A percentile compares a stretch with the other conserved stretches of the same genome.
phyloP scores from a whole-genome alignment of 2,797 vertebrate genomes.

The Muscicapa comitata region DNA sequence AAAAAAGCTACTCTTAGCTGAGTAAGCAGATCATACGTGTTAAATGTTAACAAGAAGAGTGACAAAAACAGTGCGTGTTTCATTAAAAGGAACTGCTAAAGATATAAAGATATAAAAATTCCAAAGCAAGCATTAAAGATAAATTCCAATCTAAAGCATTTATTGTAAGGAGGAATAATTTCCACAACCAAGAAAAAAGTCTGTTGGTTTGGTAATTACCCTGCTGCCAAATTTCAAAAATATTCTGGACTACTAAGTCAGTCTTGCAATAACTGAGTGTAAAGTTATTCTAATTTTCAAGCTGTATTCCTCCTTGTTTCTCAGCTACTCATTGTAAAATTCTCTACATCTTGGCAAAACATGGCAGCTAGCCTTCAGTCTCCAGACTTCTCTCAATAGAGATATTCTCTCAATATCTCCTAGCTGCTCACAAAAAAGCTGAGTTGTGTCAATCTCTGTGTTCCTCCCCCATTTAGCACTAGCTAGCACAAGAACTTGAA shows the following conservation, averaged over 20 bases:
- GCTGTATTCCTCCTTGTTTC: background rate
- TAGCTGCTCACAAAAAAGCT: background rate
- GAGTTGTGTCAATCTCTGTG: background rate
- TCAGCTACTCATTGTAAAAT: background rate
- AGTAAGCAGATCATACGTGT: background rate
- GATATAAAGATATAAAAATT: background rate
- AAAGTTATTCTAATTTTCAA: constrained; percentile 4
- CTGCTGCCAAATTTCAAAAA: background rate
- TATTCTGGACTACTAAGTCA: background rate
- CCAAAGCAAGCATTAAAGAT: background rate
- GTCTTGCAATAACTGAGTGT: background rate
- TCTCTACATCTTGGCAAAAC: background rate
- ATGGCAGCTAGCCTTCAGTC: background rate
- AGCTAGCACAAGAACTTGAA: background rate
- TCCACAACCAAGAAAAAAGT: background rate
- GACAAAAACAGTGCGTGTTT: background rate
- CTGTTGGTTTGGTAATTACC: background rate
- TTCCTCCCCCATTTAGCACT: background rate
- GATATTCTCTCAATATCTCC: background rate
- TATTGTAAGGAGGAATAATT: background rate
- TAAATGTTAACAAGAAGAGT: background rate
- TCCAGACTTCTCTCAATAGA: background rate
- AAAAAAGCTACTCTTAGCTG: background rate
- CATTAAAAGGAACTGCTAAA: background rate
- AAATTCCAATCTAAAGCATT: background rate